Base-by-base conservation (phyloP, 2,888 invertebrate genomes). In the Bhutanitis thaidina region DNA sequence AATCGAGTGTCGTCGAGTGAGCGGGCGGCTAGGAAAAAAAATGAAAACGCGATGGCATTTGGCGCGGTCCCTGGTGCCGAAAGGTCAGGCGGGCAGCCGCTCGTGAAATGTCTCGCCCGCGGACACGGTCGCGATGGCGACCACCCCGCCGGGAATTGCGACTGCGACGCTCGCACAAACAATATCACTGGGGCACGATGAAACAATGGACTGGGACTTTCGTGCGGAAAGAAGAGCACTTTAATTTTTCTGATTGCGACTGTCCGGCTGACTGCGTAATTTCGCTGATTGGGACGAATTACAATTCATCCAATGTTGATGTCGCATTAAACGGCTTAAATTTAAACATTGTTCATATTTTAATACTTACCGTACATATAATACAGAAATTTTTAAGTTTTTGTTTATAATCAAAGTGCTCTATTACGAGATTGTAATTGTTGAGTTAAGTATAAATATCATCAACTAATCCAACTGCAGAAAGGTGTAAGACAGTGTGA, bases 11-110 rank as follows among this genome's bases (percentile, higher is more conserved):
- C 86, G 83, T 82, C 71, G 81, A 80, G 79, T 80, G 77, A 69
- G 70, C 72, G 71, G 71, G 69, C 67, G 67, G 71, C 64, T 40
- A 27, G 45, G 45, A 27, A 72, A 76, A 20, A 84, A 85, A 77
- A 77, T 75, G 75, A 74, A 80, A 84, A 87, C 80, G 84, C 74
- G 81, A 77, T 86, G 87, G 80, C 87, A 87, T 88, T 88, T 88
- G 69, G 74, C 66, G 49, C 64, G 66, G 76, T 80, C 86, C 85
- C 86, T 64, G 74, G 76, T 78, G 81, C 68, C 72, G 78, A 87
- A 88, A 88, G 88, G 87, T 85, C 84, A 77, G 65, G 65, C 71
- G 79, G 72, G 80, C 80, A 82, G 77, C 68, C 71, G 80, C 67
- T 83, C 82, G 87, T 84, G 80, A 89, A 89, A 89, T 88, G 85